These are phyloP conservation scores for Drosophila triauraria DNA, from an alignment of 1,140 invertebrate species.

Conservation along the genomic window DNA sequence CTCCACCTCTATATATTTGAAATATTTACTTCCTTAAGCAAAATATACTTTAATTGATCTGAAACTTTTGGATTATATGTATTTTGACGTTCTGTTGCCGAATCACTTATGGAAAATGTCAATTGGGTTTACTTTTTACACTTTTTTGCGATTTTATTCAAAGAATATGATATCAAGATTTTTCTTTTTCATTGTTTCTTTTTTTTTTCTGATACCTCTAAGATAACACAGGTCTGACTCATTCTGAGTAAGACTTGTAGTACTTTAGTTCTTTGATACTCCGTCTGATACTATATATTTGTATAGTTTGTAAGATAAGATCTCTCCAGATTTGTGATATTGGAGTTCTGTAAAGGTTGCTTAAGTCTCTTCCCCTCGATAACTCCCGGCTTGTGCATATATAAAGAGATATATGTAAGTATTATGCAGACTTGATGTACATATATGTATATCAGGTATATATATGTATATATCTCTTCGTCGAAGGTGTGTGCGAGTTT, in stretches of 20 bases:
- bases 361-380: neutral
- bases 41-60: no score
- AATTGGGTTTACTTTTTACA: no score
- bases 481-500: conserved; percentile 17
- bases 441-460: conserved; percentile 4
- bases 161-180: no score
- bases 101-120: no score
- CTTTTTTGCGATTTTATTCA: no score
- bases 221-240: neutral
- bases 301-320: neutral
- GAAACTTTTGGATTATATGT: no score
- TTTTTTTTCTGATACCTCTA: neutral
- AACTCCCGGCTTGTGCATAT: conserved; percentile 9
- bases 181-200: neutral
- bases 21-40: no score
- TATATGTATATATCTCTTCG: conserved; percentile 11
- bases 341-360: conserved; percentile 2
- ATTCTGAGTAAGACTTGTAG: neutral
- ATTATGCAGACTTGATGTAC: conserved; percentile 19
- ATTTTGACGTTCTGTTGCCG: no score
- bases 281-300: neutral
- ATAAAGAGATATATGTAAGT: conserved; percentile 8
- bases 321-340: neutral
- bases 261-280: no score
- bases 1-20: no score